A percentile compares a stretch with the other conserved stretches of the same genome.
These are phyloP conservation scores for Hycleus cichorii DNA, from an alignment of 1,140 invertebrate genomes.

Conservation along the genomic window DNA sequence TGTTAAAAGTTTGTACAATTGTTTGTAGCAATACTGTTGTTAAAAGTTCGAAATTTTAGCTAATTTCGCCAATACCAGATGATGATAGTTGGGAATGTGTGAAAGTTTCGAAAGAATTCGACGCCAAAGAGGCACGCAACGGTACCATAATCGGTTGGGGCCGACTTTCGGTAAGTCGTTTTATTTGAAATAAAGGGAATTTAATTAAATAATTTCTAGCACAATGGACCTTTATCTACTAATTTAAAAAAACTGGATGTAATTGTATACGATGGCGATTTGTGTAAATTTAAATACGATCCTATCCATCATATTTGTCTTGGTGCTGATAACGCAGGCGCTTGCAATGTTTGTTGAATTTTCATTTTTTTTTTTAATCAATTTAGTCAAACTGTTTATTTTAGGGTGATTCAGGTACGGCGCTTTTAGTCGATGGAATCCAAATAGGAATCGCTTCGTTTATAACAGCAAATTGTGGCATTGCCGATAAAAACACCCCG, in stretches of 20 bases:
- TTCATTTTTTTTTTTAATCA: background rate
- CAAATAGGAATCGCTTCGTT: slow-evolving; percentile 23
- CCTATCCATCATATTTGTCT: slow-evolving; percentile 21
- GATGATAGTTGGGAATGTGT: slow-evolving; percentile 16
- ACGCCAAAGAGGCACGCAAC: slow-evolving; percentile 5
- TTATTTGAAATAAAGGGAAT: background rate
- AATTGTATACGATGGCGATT: slow-evolving; percentile 12
- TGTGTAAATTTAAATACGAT: slow-evolving; percentile 7
- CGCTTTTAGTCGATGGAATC: slow-evolving; percentile 10
- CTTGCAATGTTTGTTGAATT: slow-evolving; percentile 18
- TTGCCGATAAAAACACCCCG: slow-evolving; percentile 12
- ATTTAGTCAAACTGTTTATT: background rate
- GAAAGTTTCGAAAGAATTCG: slow-evolving; percentile 11
- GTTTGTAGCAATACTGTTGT: too few species aligned
- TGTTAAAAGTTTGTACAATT: slow-evolving; percentile 13
- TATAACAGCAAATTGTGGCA: slow-evolving; percentile 19
- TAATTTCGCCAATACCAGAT: slow-evolving; percentile 12
- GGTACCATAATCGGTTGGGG: slow-evolving; percentile 23
- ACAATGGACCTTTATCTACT: slow-evolving; percentile 11
- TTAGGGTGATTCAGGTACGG: slow-evolving; percentile 23
- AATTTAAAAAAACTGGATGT: slow-evolving; percentile 19
- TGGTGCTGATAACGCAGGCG: slow-evolving; percentile 15
- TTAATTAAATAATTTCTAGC: slow-evolving; percentile 8
- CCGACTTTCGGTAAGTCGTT: slow-evolving; percentile 12
- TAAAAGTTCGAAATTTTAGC: background rate